These are phyloP conservation scores for Eleutherodactylus coqui DNA, from an alignment of 2,797 vertebrate species.

Conservation along the genomic window DNA sequence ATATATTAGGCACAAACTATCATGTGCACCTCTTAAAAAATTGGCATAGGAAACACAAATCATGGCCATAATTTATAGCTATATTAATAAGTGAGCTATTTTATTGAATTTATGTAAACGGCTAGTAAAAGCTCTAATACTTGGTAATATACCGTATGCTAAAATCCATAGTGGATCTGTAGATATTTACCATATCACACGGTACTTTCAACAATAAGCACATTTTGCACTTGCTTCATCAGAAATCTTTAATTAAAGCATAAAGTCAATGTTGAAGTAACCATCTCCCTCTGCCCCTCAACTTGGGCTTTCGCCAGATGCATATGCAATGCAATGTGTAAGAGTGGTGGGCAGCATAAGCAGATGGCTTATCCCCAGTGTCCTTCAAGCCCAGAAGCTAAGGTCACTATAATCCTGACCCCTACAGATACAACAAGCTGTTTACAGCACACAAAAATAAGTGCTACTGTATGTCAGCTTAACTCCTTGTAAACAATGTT, in stretches of 20 bases:
- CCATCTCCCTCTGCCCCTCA: background rate
- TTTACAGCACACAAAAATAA: conserved; percentile 23
- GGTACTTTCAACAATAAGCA: too few species aligned
- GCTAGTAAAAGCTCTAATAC: too few species aligned
- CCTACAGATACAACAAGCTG: conserved; percentile 52
- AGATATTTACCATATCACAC: too few species aligned
- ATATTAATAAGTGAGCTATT: background rate
- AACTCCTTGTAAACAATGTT: background rate
- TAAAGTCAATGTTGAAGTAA: background rate
- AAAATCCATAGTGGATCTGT: too few species aligned
- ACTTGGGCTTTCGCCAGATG: conserved; percentile 48
- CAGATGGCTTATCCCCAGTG: conserved; percentile 56
- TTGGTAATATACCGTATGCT: too few species aligned
- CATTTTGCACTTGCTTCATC: background rate
- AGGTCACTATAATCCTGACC: conserved; percentile 51
- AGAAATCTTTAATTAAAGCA: background rate
- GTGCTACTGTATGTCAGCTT: background rate
- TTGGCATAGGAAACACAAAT: too few species aligned
- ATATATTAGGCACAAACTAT: too few species aligned
- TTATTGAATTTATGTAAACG: too few species aligned
- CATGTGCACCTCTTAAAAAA: too few species aligned
- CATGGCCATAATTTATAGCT: too few species aligned
- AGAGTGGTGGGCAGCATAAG: conserved; percentile 34
- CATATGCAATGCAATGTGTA: conserved; percentile 53
- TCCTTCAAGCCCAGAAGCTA: conserved; percentile 46